Conservation (phyloP, 2,888 invertebrate species). For the Globia sparganii region DNA sequence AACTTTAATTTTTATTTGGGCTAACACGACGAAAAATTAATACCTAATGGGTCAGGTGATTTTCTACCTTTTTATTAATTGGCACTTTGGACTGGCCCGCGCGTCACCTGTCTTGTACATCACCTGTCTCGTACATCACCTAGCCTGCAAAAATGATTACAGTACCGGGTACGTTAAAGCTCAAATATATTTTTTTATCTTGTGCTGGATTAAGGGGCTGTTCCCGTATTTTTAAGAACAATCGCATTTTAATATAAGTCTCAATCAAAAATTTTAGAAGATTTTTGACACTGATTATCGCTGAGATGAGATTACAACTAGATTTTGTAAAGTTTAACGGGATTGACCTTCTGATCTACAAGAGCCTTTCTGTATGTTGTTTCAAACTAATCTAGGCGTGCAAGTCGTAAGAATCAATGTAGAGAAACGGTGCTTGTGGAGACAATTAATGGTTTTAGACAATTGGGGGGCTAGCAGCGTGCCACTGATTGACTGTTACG, state of each 20-base stretch:
- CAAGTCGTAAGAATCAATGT: slow-evolving; percentile 55
- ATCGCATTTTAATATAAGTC: neutral
- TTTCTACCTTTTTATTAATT: neutral
- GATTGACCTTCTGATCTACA: neutral
- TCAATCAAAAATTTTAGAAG: neutral
- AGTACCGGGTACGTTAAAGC: neutral
- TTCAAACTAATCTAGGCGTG: slow-evolving; percentile 33
- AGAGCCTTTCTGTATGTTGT: neutral
- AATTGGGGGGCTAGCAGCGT: slow-evolving; percentile 35
- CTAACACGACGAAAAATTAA: neutral
- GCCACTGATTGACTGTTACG: slow-evolving; percentile 53
- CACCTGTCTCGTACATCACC: neutral
- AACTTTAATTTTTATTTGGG: neutral
- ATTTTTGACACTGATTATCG: neutral
- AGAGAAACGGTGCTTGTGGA: slow-evolving; percentile 43
- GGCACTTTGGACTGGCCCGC: neutral
- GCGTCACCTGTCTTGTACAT: neutral
- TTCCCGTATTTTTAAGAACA: neutral
- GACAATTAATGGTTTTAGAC: slow-evolving; percentile 43
- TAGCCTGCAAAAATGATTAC: neutral
- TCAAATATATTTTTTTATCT: no score
- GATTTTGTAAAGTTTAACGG: neutral
- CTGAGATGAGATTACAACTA: neutral
- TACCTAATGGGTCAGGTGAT: neutral
- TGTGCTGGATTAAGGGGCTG: neutral